Conservation (phyloP, 1,140 invertebrate species). For the Asbolus verrucosus region DNA sequence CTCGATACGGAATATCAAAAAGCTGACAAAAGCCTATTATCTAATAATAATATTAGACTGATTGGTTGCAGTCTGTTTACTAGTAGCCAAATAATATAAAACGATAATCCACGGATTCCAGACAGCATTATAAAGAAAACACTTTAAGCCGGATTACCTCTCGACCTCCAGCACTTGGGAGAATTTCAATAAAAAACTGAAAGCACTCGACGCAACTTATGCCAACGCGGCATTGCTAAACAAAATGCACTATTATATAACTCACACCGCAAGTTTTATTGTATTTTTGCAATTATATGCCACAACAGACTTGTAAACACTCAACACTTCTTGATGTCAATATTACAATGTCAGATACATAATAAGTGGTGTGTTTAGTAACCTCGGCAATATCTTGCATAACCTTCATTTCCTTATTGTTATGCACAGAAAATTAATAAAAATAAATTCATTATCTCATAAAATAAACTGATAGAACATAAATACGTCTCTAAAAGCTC, state of each 20-base stretch:
- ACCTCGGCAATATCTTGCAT: conserved; percentile 12
- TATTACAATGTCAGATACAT: conserved; percentile 25
- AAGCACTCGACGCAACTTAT: conserved; percentile 1
- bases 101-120: conserved; percentile 50
- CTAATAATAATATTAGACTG: conserved; percentile 49
- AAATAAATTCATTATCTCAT: neutral
- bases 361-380: conserved; percentile 10
- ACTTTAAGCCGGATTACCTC: conserved; percentile 45
- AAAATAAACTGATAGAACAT: too few species aligned
- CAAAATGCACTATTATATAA: conserved; percentile 7
- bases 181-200: too few species aligned
- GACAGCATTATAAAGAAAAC: conserved; percentile 48
- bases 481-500: too few species aligned
- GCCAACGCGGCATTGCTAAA: neutral
- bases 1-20: conserved; percentile 7
- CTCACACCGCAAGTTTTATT: conserved; percentile 15
- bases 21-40: conserved; percentile 46
- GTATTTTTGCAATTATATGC: conserved; percentile 24
- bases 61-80: conserved; percentile 42
- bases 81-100: conserved; percentile 50
- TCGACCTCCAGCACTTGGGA: neutral
- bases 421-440: neutral
- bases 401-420: conserved; percentile 8
- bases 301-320: conserved; percentile 31
- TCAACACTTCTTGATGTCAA: conserved; percentile 14